Conservation (phyloP, 2,888 invertebrate species). For the Poecilus cupreus region DNA sequence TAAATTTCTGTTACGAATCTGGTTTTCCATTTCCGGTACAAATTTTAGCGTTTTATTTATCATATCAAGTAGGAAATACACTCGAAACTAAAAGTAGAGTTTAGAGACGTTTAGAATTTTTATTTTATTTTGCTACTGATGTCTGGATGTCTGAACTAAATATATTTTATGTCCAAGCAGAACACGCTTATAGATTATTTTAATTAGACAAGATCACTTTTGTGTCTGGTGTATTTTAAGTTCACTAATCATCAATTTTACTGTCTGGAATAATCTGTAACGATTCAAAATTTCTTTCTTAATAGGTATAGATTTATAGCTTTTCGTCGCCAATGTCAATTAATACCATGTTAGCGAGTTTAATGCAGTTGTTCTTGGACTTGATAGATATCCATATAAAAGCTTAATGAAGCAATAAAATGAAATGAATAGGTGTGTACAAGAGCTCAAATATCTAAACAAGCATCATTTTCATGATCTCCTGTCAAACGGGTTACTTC, state of each 20-base stretch:
- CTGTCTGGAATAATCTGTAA: not conserved
- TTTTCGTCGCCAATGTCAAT: not conserved
- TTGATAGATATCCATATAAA: not conserved
- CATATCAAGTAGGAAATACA: too few species aligned
- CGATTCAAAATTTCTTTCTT: too few species aligned
- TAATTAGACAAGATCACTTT: not conserved
- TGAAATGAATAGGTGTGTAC: not conserved
- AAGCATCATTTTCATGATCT: not conserved
- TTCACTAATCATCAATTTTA: not conserved
- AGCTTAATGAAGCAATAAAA: not conserved
- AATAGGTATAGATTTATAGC: not conserved
- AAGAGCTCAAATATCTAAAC: not conserved
- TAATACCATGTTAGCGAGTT: not conserved
- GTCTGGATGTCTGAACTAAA: not conserved
- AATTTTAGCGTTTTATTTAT: not conserved
- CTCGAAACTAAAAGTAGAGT: too few species aligned
- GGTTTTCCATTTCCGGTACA: not conserved
- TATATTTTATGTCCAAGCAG: not conserved
- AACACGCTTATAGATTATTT: not conserved
- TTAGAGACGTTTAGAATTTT: not conserved
- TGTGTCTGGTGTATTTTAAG: not conserved
- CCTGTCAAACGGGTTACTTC: not conserved
- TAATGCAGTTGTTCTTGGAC: not conserved
- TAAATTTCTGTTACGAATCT: not conserved
- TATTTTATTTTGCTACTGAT: not conserved